Base-by-base conservation (phyloP, 2,888 invertebrate species). In the Rugalucina vietnamica region DNA sequence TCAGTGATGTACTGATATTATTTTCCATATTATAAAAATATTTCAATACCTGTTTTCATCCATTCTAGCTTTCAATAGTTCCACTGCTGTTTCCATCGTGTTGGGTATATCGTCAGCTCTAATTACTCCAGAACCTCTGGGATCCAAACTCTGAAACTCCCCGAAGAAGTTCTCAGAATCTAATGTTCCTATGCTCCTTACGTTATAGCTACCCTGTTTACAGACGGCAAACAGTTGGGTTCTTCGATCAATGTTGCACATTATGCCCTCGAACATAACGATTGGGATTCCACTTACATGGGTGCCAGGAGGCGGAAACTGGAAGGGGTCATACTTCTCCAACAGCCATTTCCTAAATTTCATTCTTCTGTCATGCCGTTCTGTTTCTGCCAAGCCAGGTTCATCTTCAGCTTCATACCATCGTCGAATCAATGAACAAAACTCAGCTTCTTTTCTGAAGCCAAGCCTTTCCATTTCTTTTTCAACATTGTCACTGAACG, bases 201-300 rank as follows among this genome's bases (percentile, higher is more conserved):
- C 78, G 54, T n/a, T n/a, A n/a, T n/a, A n/a, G n/a, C n/a, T n/a
- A n/a, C n/a, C n/a, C n/a, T n/a, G n/a, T n/a, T n/a, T n/a, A n/a
- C n/a, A n/a, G n/a, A n/a, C n/a, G 0, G 73, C 27, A 32, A 43
- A 43, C 1, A 86, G 14, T 54, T 86, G 81, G 0, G 71, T 49
- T 0, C 83, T 43, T 39, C 86, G 50, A 8, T 86, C 84, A 24
- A 84, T 83, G 43, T 83, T 81, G 4, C 78, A 81, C 0, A 86
- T 29, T 14, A 83, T 32, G 0, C 86, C 78, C 69, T 82, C 75
- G 79, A 81, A 83, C 82, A 86, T 80, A 12, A 86, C 75, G 27
- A 69, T 27, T 0, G 86, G 86, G 34, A 86, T 81, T 18, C 83
- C 83, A 1, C 10, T n/a, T 1, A 86, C 71, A 32, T 86, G 79